Base-by-base conservation (phyloP, 2,888 invertebrate genomes). In the Morpho helenor region DNA sequence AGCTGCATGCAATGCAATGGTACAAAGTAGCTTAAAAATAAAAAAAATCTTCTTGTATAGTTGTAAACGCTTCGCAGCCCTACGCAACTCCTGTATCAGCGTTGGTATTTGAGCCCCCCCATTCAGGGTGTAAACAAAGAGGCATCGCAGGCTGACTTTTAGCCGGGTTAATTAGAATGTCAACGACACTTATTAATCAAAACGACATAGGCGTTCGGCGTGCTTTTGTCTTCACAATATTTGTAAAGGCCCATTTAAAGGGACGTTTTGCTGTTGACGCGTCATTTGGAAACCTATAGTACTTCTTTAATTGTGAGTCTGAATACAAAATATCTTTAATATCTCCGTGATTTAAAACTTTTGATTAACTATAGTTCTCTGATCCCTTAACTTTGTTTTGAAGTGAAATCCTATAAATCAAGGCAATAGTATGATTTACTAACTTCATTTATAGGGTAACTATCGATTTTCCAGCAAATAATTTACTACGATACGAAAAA, bases 81-180 rank as follows among this genome's bases (percentile, higher is more conserved):
- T 55, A 54, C 51, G 31, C 58, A 41, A 54, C 52, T 55, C 63
- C 60, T 66, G 59, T 63, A 63, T 62, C 62, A 65, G 57, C 53
- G 50, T 46, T 71, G 74, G 72, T 73, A 76, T 79, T 78, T 77
- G 72, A 75, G 68, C 73, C 70, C 76, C 31, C 76, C 79, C 70
- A 79, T 84, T 80, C 75, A 79, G 61, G 69, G 61, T 51, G 68
- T 73, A 76, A 79, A 84, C 84, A 84, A 87, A 84, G 80, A 73
- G 74, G 72, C 71, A 71, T 70, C 68, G 72, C 67, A 72, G 84
- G 72, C 68, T 74, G 85, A 85, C 84, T 84, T 84, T 84, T 84
- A 78, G 77, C 80, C 76, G 80, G 83, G 82, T 86, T 87, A 87
- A 88, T 88, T 88, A 88, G 85, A 86, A 86, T 85, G 87, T 87